Evolutionary conservation across 2,113 vertebrate genomes (phyloP).

Genomic region (Opisthocomus hoazin): DNA sequence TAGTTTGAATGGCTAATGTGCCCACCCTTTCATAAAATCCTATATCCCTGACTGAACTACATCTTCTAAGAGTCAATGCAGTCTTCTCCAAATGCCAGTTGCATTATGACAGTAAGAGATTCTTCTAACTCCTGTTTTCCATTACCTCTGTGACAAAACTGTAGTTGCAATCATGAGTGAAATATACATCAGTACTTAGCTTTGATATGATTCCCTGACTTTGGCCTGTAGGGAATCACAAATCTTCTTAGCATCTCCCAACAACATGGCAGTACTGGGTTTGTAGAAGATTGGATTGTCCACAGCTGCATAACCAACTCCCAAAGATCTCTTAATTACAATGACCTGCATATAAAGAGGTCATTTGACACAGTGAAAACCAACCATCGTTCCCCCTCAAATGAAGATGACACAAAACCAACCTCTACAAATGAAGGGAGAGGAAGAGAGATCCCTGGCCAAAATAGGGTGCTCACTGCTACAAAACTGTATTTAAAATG

Average conservation of each 20-base stretch:
- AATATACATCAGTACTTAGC: background rate
- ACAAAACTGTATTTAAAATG: background rate
- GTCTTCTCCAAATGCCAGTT: background rate
- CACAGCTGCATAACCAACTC: slow-evolving; percentile 90
- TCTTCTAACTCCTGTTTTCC: background rate
- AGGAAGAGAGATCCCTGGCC: background rate
- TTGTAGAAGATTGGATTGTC: slow-evolving; percentile 97
- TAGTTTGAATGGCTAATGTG: background rate
- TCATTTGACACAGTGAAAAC: background rate
- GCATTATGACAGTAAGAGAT: background rate
- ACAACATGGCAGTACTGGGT: slow-evolving; percentile 88
- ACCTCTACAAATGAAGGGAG: background rate
- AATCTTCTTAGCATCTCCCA: slow-evolving; percentile 88
- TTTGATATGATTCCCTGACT: slow-evolving; percentile 76
- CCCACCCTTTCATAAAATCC: background rate
- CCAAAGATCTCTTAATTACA: slow-evolving; percentile 91
- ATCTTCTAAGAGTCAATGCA: background rate
- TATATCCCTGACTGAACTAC: background rate
- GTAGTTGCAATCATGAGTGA: background rate
- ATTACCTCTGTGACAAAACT: background rate
- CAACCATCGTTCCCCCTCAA: background rate
- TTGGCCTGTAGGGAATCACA: slow-evolving; percentile 86
- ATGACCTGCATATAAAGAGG: slow-evolving; percentile 73
- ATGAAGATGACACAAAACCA: background rate
- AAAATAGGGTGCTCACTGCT: background rate